These are phyloP conservation scores for Muschampia plurimacula DNA, from an alignment of 2,888 invertebrate species.

Conservation along the genomic window DNA sequence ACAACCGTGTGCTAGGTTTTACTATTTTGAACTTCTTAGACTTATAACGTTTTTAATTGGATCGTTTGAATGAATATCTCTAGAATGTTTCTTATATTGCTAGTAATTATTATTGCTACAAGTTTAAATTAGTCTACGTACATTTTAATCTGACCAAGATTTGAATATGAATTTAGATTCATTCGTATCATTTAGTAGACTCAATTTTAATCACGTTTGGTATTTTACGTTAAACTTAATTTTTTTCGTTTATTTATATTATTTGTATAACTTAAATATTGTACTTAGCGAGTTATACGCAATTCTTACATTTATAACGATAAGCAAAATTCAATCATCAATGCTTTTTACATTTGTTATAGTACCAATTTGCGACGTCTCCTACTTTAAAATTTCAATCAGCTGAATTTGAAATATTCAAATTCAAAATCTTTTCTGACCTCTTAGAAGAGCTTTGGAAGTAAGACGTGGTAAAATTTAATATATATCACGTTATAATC, in stretches of 20 bases:
- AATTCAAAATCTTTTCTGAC: no score
- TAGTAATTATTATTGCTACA: conserved; percentile 33
- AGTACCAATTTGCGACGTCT: conserved; percentile 31
- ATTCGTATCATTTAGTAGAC: conserved; percentile 33
- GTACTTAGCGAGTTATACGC: conserved; percentile 20
- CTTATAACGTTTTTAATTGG: conserved; percentile 31
- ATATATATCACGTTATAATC: no score
- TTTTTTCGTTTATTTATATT: conserved; percentile 11
- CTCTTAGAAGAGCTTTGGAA: no score
- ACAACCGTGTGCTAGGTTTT: conserved; percentile 56
- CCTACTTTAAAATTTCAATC: background rate
- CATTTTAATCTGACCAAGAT: conserved; percentile 30
- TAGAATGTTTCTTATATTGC: conserved; percentile 50
- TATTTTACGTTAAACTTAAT: conserved; percentile 23
- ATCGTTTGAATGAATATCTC: conserved; percentile 32
- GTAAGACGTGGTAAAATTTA: no score
- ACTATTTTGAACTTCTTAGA: conserved; percentile 48
- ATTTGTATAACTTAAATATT: conserved; percentile 11
- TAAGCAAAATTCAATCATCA: conserved; percentile 27
- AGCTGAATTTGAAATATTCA: no score
- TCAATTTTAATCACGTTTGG: conserved; percentile 17
- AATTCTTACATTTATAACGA: conserved; percentile 36
- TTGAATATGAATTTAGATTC: conserved; percentile 32
- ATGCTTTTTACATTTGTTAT: conserved; percentile 32
- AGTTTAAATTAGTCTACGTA: conserved; percentile 36